These are phyloP conservation scores for Drosophila nr. perissopoda DNA, from an alignment of 2,888 invertebrate species.

Conservation along the genomic window DNA sequence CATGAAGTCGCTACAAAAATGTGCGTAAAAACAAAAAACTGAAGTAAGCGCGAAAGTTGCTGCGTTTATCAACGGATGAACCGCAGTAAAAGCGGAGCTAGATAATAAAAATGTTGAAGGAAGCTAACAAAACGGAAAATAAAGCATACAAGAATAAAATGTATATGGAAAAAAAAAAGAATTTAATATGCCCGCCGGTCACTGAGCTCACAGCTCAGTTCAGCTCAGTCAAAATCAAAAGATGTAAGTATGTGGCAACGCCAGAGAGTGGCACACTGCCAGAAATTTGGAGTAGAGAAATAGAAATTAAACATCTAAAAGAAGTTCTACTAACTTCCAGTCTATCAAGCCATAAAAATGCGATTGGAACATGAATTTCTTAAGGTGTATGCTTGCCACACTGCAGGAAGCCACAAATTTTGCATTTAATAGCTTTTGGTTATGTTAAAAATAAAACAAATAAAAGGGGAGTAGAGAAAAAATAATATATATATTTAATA, in stretches of 20 bases:
- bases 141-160: constrained; percentile 2
- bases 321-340: not conserved
- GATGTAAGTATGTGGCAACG: constrained; percentile 21
- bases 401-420: not conserved
- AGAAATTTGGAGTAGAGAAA: not conserved
- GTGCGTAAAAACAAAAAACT: constrained; percentile 57
- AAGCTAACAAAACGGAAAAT: constrained; percentile 7
- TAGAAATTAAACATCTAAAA: accelerated
- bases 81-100: constrained; percentile 67
- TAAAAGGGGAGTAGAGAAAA: not conserved
- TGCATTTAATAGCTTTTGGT: not conserved
- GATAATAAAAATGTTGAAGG: constrained; percentile 60
- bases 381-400: not conserved
- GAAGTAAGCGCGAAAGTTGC: constrained; percentile 50
- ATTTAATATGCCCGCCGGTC: constrained; percentile 61
- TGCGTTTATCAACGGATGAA: constrained; percentile 60
- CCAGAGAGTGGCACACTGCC: constrained; percentile 1
- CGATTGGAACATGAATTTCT: not conserved
- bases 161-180: constrained; percentile 35
- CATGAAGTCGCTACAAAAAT: constrained; percentile 68
- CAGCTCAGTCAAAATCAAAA: constrained; percentile 7
- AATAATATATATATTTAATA: not conserved
- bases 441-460: not conserved
- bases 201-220: constrained; percentile 11
- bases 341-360: not conserved